Evolutionary conservation across 2,888 invertebrate species (phyloP), one percentile per base, ranked within the genome.

Genomic region (Ecliptopera silaceata): DNA sequence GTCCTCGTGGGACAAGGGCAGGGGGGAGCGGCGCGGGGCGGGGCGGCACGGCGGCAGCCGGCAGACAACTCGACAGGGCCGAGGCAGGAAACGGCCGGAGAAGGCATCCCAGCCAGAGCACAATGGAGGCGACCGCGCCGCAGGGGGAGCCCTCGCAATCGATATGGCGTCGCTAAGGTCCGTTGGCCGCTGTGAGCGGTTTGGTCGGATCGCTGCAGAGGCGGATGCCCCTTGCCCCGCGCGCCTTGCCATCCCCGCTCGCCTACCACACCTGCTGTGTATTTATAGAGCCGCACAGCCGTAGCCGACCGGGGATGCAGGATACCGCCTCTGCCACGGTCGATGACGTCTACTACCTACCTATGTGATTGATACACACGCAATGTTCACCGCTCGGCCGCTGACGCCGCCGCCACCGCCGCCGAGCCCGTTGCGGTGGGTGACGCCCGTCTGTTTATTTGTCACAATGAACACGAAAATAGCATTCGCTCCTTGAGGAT

Each of bases 101-200:
- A 86, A 87, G 88, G 88, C 87, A 88, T 88, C 89, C 86, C 86
- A 84, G 78, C 75, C 80, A 75, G 86, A 86, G 87, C 80, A 89
- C 88, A 88, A 88, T 86, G 88, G 84, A 81, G 84, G 84, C 85
- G 80, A 80, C 36, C 87, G 89, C 88, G 88, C 86, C 87, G 87
- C 89, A 89, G 88, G 90, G 90, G 90, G 89, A 89, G 88, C 88
- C 89, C 87, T 89, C 88, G 89, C 90, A 91, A 91, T 91, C 91
- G 91, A 92, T 91, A 90, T 91, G 84, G 85, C 90, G 89, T 85
- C 89, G 91, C 90, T 90, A 91, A 91, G 91, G 90, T 91, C 91
- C 91, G 89, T 81, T 89, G 89, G 90, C 86, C 89, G 89, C 83
- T 88, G 88, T 75, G 87, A 86, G 84, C 88, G 83, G 86, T 82